These are phyloP conservation scores for Phalacrocorax carbo DNA, from an alignment of 2,113 vertebrate genomes.

Conservation along the genomic window DNA sequence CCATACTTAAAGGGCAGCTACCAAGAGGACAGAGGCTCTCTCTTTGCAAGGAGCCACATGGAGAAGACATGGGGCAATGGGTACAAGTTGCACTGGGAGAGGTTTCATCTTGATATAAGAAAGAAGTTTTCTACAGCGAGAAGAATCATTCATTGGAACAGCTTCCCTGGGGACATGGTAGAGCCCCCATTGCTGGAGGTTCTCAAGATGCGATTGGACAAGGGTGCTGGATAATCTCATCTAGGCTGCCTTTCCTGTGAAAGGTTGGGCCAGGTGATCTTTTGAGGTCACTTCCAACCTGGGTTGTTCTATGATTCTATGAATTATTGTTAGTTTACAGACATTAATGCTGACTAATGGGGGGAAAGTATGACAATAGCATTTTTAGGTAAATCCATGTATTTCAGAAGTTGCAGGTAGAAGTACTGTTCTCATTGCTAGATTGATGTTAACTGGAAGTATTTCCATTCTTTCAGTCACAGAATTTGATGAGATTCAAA, in stretches of 20 bases:
- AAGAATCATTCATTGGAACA: background rate
- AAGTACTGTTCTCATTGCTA: background rate
- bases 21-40: background rate
- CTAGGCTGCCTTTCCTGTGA: background rate
- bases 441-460: background rate
- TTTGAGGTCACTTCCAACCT: background rate
- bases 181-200: background rate
- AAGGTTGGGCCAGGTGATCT: background rate
- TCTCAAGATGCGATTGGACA: background rate
- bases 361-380: background rate
- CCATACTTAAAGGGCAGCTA: background rate
- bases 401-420: background rate
- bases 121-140: background rate
- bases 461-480: background rate
- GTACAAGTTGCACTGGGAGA: background rate
- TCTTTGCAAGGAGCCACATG: background rate
- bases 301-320: background rate
- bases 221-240: background rate
- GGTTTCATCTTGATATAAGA: background rate
- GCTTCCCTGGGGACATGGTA: background rate
- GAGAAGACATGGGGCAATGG: background rate
- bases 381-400: background rate
- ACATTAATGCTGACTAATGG: background rate
- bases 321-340: background rate
- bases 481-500: background rate